A percentile compares a stretch with the other conserved stretches of the same genome.
Conservation (phyloP, 2,113 vertebrate genomes). For the Psilopogon haemacephalus region DNA sequence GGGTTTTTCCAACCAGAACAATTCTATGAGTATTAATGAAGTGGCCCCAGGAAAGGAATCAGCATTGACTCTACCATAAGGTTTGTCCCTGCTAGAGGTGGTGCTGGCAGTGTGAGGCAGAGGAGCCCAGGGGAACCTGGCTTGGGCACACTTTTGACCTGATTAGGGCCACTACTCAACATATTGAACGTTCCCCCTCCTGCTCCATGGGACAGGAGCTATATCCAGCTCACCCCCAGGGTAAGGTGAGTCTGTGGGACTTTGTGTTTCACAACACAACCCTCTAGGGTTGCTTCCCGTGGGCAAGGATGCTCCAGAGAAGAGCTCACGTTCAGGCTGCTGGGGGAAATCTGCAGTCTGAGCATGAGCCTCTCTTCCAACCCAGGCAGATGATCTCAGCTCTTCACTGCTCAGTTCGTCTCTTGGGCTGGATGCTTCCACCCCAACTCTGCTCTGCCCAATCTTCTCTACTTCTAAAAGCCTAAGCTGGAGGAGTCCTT, state of each 20-base stretch:
- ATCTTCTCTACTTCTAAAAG: not conserved
- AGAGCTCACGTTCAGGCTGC: not conserved
- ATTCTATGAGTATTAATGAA: not conserved
- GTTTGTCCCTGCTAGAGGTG: not conserved
- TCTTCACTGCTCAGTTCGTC: not conserved
- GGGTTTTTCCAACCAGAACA: too few species aligned
- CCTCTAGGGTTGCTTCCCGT: not conserved
- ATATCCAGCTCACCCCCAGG: not conserved
- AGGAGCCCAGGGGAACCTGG: not conserved
- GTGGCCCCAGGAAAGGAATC: not conserved
- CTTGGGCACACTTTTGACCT: not conserved
- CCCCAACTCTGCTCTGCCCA: not conserved
- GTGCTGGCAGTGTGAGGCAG: not conserved
- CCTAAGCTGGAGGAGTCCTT: constrained; percentile 4
- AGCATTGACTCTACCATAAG: not conserved
- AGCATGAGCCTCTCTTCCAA: not conserved
- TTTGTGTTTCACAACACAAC: not conserved
- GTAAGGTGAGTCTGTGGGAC: not conserved
- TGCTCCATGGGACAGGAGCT: not conserved
- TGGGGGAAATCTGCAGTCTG: not conserved
- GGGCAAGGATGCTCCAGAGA: not conserved
- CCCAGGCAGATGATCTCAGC: constrained; percentile 10
- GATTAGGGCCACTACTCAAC: not conserved
- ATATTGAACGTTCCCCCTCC: accelerated
- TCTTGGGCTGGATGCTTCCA: constrained; percentile 13